Evolutionary conservation across 2,888 invertebrate species (phyloP).

Genomic region (Tetragonula carbonaria): DNA sequence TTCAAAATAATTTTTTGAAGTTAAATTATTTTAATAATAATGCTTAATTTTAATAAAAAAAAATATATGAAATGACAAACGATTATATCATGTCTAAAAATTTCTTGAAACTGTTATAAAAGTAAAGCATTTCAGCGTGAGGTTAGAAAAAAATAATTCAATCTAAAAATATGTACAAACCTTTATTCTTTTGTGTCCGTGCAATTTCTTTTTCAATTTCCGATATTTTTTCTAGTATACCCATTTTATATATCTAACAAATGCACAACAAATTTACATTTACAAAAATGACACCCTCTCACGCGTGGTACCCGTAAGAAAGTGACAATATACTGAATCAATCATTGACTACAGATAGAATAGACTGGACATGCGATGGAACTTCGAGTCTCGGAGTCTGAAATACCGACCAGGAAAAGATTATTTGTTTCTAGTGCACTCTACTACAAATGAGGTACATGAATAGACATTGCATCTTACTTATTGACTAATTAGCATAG

Average conservation of each 20-base stretch:
- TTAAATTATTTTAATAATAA: background rate
- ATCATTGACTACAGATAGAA: too few species aligned
- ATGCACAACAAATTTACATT: conserved; percentile 47
- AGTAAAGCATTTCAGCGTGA: conserved; percentile 27
- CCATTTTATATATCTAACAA: conserved; percentile 87
- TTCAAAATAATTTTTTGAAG: background rate
- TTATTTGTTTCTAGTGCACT: too few species aligned
- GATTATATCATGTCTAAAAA: background rate
- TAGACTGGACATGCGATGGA: too few species aligned
- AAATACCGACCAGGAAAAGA: too few species aligned
- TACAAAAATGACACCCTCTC: conserved; percentile 31
- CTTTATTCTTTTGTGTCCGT: conserved; percentile 99
- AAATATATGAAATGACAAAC: too few species aligned
- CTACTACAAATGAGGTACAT: too few species aligned
- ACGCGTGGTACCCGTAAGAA: conserved; percentile 6
- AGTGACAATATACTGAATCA: background rate
- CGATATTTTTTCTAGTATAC: conserved; percentile 99
- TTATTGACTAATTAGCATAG: too few species aligned
- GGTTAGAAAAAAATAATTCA: conserved; percentile 41
- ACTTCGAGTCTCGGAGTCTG: too few species aligned
- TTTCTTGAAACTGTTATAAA: conserved; percentile 24
- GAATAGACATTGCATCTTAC: too few species aligned
- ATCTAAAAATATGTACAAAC: conserved; percentile 84
- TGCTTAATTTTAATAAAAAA: background rate
- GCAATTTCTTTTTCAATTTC: conserved; percentile 99